These are phyloP conservation scores for Triplophysa yarkandensis DNA, from an alignment of 2,797 vertebrate genomes.

Conservation along the genomic window DNA sequence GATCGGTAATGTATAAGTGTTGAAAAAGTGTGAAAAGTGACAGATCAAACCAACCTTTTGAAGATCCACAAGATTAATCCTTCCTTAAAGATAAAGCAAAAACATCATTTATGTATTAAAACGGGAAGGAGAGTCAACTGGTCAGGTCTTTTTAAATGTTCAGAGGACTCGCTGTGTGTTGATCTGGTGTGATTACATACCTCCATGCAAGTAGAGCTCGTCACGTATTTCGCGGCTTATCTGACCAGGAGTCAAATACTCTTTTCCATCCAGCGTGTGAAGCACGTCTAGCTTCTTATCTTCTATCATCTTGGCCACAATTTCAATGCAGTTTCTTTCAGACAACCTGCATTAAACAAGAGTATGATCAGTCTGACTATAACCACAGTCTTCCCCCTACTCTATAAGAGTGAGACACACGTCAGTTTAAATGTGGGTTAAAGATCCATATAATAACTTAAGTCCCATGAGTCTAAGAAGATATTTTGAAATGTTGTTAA, in stretches of 20 bases:
- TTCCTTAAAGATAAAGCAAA: conserved; percentile 72
- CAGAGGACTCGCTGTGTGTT: background rate
- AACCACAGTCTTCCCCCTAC: background rate
- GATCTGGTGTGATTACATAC: conserved; percentile 68
- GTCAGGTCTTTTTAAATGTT: background rate
- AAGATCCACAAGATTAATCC: conserved; percentile 94
- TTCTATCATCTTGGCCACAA: conserved; percentile 86
- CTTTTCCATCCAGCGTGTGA: conserved; percentile 94
- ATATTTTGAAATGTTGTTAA: too few relatives aligned
- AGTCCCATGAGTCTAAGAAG: too few relatives aligned
- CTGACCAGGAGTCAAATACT: conserved; percentile 92
- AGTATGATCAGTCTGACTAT: background rate
- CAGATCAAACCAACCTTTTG: conserved; percentile 82
- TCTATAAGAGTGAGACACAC: too few relatives aligned
- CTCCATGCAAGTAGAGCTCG: conserved; percentile 88
- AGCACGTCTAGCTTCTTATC: conserved; percentile 93
- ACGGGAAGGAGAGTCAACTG: background rate
- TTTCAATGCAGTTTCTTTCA: conserved; percentile 95
- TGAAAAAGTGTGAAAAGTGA: background rate
- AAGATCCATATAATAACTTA: too few relatives aligned
- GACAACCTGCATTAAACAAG: conserved; percentile 78
- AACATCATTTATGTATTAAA: background rate
- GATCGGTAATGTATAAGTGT: too few relatives aligned
- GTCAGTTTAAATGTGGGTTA: too few relatives aligned
- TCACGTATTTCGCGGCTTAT: conserved; percentile 89